Conservation (phyloP, 2,797 vertebrate species). For the Cynopterus sphinx region DNA sequence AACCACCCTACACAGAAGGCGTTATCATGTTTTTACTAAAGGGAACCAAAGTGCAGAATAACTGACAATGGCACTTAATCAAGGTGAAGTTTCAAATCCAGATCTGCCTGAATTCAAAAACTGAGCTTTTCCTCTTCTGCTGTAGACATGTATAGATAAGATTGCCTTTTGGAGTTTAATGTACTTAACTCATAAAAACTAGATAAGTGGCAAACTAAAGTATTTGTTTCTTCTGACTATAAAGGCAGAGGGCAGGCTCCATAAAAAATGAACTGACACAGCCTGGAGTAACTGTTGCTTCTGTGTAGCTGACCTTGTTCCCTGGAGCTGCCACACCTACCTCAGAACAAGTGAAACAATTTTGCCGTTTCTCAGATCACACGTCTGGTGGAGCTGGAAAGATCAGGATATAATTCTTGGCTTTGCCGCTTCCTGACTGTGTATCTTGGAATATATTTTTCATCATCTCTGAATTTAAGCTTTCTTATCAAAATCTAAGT, state of each 20-base stretch:
- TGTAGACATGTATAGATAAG: neutral
- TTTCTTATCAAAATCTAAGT: neutral
- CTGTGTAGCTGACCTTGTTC: neutral
- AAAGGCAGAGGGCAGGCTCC: neutral
- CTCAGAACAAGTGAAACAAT: neutral
- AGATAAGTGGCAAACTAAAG: neutral
- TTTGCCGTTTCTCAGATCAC: neutral
- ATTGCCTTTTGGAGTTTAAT: slow-evolving; percentile 2
- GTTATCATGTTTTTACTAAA: neutral
- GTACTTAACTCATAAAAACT: slow-evolving; percentile 43
- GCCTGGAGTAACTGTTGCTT: neutral
- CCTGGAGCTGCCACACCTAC: neutral
- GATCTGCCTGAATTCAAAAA: neutral
- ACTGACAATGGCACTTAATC: neutral
- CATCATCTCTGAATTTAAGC: neutral
- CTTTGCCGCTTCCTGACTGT: neutral
- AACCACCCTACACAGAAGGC: neutral
- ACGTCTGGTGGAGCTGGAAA: neutral
- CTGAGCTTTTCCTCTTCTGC: neutral
- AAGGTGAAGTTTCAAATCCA: neutral
- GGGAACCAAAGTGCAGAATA: neutral
- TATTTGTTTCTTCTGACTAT: slow-evolving; percentile 21
- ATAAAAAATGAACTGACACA: neutral
- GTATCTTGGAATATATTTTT: neutral
- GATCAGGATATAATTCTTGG: neutral